These are phyloP conservation scores for Laterallus jamaicensis DNA, from an alignment of 2,113 vertebrate genomes.

Conservation along the genomic window DNA sequence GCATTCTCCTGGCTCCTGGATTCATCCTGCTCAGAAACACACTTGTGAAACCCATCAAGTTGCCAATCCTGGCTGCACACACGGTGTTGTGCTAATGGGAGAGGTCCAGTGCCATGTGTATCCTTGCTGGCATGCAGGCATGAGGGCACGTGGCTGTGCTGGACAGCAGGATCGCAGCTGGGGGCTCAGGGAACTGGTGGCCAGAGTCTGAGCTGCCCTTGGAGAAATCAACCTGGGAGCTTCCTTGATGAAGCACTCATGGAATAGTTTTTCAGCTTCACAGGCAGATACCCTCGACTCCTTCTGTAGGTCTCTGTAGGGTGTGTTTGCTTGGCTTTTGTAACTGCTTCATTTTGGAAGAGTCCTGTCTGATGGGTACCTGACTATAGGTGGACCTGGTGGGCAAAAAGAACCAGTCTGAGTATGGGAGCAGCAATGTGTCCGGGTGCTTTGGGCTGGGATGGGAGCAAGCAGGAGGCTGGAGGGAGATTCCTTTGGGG, in stretches of 20 bases:
- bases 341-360: not conserved
- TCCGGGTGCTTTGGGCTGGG: not conserved
- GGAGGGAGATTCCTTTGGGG: not conserved
- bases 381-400: not conserved
- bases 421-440: fast-evolving
- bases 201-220: not conserved
- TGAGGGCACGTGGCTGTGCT: not conserved
- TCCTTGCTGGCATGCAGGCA: fast-evolving
- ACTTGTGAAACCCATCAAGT: not conserved
- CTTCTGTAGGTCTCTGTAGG: not conserved
- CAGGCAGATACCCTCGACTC: not conserved
- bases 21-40: not conserved
- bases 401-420: not conserved
- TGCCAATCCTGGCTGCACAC: not conserved
- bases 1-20: not conserved
- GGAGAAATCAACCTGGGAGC: not conserved
- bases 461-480: not conserved
- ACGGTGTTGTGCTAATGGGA: not conserved
- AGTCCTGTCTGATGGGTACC: not conserved
- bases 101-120: fast-evolving
- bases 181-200: not conserved
- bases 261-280: not conserved
- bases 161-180: not conserved
- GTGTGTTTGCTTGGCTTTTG: not conserved
- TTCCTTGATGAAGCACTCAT: fast-evolving